Percentiles rank a stretch among this genome's conserved stretches.
These are phyloP conservation scores for Drosophila fulvimacula DNA, from an alignment of 2,888 invertebrate genomes.

Conservation along the genomic window DNA sequence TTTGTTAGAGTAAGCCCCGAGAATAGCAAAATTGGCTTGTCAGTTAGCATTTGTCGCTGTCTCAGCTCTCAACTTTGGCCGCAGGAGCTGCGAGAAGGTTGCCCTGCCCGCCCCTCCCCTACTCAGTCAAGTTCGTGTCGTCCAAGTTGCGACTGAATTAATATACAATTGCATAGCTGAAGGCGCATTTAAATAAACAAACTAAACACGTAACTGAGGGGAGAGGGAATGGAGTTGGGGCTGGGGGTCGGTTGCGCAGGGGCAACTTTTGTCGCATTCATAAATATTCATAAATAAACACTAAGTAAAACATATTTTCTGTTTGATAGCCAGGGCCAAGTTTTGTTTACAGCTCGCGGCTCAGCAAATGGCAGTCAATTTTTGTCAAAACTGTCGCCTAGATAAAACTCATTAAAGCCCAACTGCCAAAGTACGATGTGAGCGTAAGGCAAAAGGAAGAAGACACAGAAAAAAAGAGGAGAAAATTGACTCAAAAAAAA, in stretches of 20 bases:
- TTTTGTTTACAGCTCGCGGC: conserved; percentile 63
- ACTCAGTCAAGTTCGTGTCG: conserved; percentile 37
- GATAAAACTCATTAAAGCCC: conserved; percentile 79
- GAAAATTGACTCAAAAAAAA: conserved; percentile 18
- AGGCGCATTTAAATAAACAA: conserved; percentile 80
- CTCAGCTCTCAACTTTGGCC: conserved; percentile 53
- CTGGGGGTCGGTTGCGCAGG: not conserved
- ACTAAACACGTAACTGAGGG: conserved; percentile 58
- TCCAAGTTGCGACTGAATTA: conserved; percentile 70
- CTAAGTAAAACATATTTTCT: conserved; percentile 76
- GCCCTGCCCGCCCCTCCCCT: not conserved
- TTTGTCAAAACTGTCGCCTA: conserved; percentile 64
- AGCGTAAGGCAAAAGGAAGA: conserved; percentile 5
- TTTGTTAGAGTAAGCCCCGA: conserved; percentile 43
- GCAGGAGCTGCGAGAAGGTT: not conserved
- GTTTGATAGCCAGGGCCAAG: conserved; percentile 74
- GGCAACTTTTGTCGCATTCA: conserved; percentile 76
- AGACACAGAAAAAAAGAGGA: conserved; percentile 17
- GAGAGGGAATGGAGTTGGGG: no score
- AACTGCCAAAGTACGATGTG: conserved; percentile 64
- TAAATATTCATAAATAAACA: conserved; percentile 79
- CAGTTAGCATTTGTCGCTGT: conserved; percentile 80
- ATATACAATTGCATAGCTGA: conserved; percentile 79
- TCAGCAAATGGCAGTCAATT: conserved; percentile 71
- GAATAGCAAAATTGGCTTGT: conserved; percentile 77